phyloP scores from a whole-genome alignment of 2,113 vertebrate species.

The Conger conger region DNA sequence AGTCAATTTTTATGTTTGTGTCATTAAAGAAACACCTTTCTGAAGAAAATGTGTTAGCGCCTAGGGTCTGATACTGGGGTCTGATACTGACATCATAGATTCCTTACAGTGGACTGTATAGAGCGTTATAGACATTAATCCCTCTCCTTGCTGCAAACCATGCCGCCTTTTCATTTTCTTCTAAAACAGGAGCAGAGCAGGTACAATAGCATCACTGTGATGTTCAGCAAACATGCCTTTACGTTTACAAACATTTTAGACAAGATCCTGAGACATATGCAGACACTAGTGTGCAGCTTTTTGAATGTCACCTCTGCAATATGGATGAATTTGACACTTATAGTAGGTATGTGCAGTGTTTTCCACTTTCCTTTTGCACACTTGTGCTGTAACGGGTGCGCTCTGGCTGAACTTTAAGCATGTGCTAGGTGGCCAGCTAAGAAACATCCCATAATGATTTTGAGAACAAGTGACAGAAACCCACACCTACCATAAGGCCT shows the following conservation, averaged over 20 bases:
- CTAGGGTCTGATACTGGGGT: neutral
- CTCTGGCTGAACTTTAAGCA: too few species aligned
- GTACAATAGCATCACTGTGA: neutral
- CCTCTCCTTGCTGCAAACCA: neutral
- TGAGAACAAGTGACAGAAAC: slow-evolving; percentile 22
- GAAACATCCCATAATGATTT: neutral
- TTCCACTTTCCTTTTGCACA: too few species aligned
- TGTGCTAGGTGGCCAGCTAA: neutral
- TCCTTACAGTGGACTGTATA: neutral
- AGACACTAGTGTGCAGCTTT: too few species aligned
- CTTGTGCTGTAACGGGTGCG: too few species aligned
- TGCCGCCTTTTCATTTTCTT: neutral
- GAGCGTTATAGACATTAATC: neutral
- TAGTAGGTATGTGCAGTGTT: too few species aligned
- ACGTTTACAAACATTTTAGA: too few species aligned
- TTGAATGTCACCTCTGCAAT: too few species aligned
- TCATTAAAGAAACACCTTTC: neutral
- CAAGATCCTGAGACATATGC: too few species aligned
- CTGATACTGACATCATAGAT: neutral
- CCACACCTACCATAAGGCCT: slow-evolving; percentile 67
- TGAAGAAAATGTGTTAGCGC: neutral
- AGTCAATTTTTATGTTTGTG: neutral
- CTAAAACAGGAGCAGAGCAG: neutral
- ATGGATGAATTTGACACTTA: too few species aligned
- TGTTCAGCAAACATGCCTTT: too few species aligned